phyloP scores from a whole-genome alignment of 2,797 vertebrate genomes.

The Artibeus jamaicensis region DNA sequence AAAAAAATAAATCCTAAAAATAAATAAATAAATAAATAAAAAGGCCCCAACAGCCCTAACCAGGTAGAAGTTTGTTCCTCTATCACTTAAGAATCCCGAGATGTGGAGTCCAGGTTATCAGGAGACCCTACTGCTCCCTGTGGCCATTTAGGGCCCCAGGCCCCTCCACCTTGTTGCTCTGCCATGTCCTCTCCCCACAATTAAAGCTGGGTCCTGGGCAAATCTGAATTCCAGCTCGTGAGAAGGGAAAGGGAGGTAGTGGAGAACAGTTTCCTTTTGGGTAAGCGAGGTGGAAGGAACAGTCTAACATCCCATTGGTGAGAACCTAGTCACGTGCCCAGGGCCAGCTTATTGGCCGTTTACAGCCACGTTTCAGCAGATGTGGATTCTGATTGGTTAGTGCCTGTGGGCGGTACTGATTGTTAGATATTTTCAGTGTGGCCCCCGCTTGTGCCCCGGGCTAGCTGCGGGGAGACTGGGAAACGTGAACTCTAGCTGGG shows the following conservation, averaged over 20 bases:
- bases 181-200: not conserved
- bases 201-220: not conserved
- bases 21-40: not conserved
- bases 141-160: not conserved
- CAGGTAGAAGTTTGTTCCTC: not conserved
- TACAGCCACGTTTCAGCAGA: not conserved
- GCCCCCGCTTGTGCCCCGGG: not conserved
- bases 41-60: not conserved
- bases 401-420: not conserved
- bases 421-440: not conserved
- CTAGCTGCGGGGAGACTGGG: not conserved
- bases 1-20: not conserved
- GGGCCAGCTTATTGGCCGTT: not conserved
- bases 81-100: not conserved
- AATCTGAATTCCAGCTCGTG: not conserved
- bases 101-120: not conserved
- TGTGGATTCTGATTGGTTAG: not conserved
- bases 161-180: not conserved
- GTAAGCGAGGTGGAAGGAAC: not conserved
- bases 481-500: not conserved
- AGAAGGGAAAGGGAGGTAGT: not conserved
- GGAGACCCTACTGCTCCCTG: not conserved
- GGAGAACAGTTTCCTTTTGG: not conserved
- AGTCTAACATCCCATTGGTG: not conserved
- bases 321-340: not conserved